These are phyloP conservation scores for Machimus rusticus DNA, from an alignment of 2,888 invertebrate species.

Conservation along the genomic window DNA sequence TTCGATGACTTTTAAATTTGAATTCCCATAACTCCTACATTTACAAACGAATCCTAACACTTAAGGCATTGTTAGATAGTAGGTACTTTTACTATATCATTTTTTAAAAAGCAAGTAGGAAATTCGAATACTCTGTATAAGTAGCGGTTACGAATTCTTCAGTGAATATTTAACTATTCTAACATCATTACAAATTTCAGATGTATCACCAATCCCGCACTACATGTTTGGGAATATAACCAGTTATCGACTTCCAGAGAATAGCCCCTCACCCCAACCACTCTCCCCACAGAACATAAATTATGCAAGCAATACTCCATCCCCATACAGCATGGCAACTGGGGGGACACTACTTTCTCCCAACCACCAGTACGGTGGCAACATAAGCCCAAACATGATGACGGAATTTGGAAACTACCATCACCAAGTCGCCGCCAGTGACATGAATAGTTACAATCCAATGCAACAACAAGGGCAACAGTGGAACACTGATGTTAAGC, in stretches of 20 bases:
- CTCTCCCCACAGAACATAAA: conserved; percentile 57
- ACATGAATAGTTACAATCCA: conserved; percentile 52
- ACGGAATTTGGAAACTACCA: conserved; percentile 46
- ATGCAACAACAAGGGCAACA: conserved; percentile 50
- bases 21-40: too few species aligned
- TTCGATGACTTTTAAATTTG: too few species aligned
- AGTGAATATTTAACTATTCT: too few species aligned
- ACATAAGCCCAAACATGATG: conserved; percentile 45
- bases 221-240: conserved; percentile 54
- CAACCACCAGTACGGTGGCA: conserved; percentile 44
- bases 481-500: conserved; percentile 48
- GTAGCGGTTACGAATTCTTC: too few species aligned
- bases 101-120: too few species aligned
- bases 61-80: too few species aligned
- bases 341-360: conserved; percentile 50
- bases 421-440: conserved; percentile 47
- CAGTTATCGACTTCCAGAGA: conserved; percentile 52
- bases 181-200: conserved; percentile 48
- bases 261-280: conserved; percentile 61
- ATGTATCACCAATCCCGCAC: conserved; percentile 60
- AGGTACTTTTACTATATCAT: too few species aligned
- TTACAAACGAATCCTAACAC: too few species aligned
- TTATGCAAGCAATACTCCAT: conserved; percentile 58
- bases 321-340: conserved; percentile 56
- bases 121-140: too few species aligned